Percentiles rank a stretch among this genome's conserved stretches.
Conservation (phyloP, 1,140 invertebrate species). For the Drosophila biarmipes region DNA sequence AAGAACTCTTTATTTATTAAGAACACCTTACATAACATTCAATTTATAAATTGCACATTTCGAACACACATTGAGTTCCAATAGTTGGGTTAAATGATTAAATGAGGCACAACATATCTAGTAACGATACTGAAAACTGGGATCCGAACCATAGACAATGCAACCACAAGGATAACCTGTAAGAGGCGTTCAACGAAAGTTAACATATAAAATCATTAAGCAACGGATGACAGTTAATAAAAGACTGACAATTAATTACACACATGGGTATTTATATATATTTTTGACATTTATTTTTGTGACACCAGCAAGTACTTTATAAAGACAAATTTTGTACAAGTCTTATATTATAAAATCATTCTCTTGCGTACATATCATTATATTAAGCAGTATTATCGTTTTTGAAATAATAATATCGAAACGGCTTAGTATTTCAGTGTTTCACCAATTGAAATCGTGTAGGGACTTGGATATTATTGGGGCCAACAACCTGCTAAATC, state of each 20-base stretch:
- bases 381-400: conserved; percentile 7
- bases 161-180: conserved; percentile 83
- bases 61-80: conserved; percentile 36
- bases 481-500: conserved; percentile 45
- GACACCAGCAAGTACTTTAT: conserved; percentile 36
- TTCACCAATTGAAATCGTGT: conserved; percentile 17
- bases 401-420: conserved; percentile 55
- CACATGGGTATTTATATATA: conserved; percentile 13
- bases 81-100: conserved; percentile 27
- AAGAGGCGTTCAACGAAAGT: conserved; percentile 66
- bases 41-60: conserved; percentile 27
- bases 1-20: conserved; percentile 37
- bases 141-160: conserved; percentile 83
- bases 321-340: conserved; percentile 18
- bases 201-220: conserved; percentile 48
- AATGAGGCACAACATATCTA: conserved; percentile 55
- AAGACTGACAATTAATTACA: conserved; percentile 20
- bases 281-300: conserved; percentile 59
- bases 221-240: conserved; percentile 42
- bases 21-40: conserved; percentile 17
- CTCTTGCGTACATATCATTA: conserved; percentile 12
- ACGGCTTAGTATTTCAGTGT: conserved; percentile 57
- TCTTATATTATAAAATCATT: conserved; percentile 44
- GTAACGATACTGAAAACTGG: conserved; percentile 78
- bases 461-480: not conserved